Conservation (phyloP, 2,113 vertebrate genomes). For the Psilopogon haemacephalus region DNA sequence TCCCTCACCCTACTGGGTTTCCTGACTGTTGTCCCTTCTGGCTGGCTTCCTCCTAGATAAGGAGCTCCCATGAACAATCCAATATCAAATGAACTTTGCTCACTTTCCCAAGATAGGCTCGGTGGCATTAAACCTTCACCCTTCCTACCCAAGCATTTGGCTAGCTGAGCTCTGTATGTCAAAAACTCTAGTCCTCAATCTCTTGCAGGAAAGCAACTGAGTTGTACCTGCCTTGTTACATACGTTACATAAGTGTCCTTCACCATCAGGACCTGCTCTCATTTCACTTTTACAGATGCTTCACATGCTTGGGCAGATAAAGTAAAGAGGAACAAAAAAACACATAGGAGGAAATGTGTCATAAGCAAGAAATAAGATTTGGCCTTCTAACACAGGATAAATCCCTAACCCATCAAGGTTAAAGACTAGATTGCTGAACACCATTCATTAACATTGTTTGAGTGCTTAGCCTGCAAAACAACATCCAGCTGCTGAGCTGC, state of each 20-base stretch:
- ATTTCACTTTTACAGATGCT: background rate
- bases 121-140: constrained; percentile 2
- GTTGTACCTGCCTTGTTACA: background rate
- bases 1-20: background rate
- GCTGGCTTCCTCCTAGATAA: background rate
- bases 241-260: background rate
- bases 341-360: background rate
- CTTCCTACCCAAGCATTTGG: background rate
- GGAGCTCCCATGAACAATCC: background rate
- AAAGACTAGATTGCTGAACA: background rate
- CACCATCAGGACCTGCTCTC: background rate
- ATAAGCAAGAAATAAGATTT: background rate
- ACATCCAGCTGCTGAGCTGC: accelerated
- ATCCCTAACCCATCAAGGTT: background rate
- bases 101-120: constrained; percentile 1
- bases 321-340: background rate
- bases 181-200: background rate
- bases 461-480: background rate
- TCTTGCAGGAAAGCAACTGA: background rate
- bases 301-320: background rate
- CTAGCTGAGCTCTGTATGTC: background rate
- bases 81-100: constrained; percentile 29
- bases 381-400: background rate
- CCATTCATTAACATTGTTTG: background rate
- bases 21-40: background rate